These are phyloP conservation scores for Thyatira batis DNA, from an alignment of 2,888 invertebrate species.

Conservation along the genomic window DNA sequence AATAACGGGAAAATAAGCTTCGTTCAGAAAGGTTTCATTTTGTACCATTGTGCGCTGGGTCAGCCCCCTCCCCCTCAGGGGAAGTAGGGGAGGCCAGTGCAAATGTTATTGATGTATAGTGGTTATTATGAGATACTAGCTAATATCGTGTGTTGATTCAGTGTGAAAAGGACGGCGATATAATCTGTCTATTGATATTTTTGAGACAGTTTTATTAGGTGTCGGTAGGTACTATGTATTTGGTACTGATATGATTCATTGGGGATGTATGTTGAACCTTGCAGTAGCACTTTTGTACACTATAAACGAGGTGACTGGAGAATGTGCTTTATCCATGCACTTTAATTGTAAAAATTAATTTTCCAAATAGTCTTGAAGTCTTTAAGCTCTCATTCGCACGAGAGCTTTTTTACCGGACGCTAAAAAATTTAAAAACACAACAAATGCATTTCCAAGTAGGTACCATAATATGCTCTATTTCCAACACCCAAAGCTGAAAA, in stretches of 20 bases:
- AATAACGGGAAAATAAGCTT: not conserved
- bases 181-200: not conserved
- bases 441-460: too few relatives aligned
- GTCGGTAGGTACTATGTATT: not conserved
- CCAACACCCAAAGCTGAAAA: too few relatives aligned
- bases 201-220: not conserved
- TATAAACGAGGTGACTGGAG: too few relatives aligned
- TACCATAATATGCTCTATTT: too few relatives aligned
- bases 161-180: slow-evolving; percentile 27
- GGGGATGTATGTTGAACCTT: too few relatives aligned
- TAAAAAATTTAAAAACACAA: too few relatives aligned
- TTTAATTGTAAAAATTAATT: too few relatives aligned
- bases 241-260: not conserved
- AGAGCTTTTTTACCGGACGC: too few relatives aligned
- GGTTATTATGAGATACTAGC: slow-evolving; percentile 46
- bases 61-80: slow-evolving; percentile 12
- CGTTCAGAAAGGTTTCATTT: not conserved
- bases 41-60: slow-evolving; percentile 9
- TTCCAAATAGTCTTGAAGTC: too few relatives aligned
- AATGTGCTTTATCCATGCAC: too few relatives aligned
- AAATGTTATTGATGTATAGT: slow-evolving; percentile 52
- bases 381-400: too few relatives aligned
- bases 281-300: too few relatives aligned
- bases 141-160: slow-evolving; percentile 50
- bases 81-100: slow-evolving; percentile 38